Evolutionary conservation across 2,113 vertebrate species (phyloP), one percentile per base, ranked within the genome.

Genomic region (Ornithorhynchus anatinus): DNA sequence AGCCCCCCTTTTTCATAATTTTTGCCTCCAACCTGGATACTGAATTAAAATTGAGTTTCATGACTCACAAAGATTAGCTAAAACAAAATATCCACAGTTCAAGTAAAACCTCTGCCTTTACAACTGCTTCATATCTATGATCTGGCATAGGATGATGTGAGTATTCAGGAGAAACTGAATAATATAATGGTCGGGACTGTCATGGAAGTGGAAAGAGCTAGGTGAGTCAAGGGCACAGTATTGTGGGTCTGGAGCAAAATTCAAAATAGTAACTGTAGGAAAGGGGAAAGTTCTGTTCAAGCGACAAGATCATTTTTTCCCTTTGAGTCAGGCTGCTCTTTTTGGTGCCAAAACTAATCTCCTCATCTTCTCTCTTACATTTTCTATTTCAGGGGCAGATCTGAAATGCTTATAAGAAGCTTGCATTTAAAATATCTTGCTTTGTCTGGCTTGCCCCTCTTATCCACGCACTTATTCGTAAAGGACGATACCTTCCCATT

Each of bases 271-370:
- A 31, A 33, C 8, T 44, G 1, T 10, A 35, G 36, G 44, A 63
- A 65, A 43, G 64, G 17, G 42, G 35, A 13, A 5, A n/a, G 20
- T 7, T 32, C 63, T 32, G 53, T 39, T 58, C 43, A 36, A 33
- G 14, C 6, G n/a, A n/a, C n/a, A n/a, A n/a, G n/a, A n/a, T n/a
- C n/a, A n/a, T n/a, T n/a, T n/a, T n/a, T n/a, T n/a, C n/a, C n/a
- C n/a, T n/a, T n/a, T 53, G 56, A 45, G 25, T 76, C 20, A 27
- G 54, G 39, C 58, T 29, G 33, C 39, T n/a, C n/a, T 42, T 79
- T 81, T 79, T 79, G 52, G 79, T 89, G 88, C 89, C 91, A 88
- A 92, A 89, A 72, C 22, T 66, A 76, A 73, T 71, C 72, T 0
- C 0, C 43, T 50, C 3, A 40, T 73, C 59, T 51, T 61, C 79